These are phyloP conservation scores for Caenorhabditis sp. DNA, from an alignment of 2,888 invertebrate species.

Conservation along the genomic window DNA sequence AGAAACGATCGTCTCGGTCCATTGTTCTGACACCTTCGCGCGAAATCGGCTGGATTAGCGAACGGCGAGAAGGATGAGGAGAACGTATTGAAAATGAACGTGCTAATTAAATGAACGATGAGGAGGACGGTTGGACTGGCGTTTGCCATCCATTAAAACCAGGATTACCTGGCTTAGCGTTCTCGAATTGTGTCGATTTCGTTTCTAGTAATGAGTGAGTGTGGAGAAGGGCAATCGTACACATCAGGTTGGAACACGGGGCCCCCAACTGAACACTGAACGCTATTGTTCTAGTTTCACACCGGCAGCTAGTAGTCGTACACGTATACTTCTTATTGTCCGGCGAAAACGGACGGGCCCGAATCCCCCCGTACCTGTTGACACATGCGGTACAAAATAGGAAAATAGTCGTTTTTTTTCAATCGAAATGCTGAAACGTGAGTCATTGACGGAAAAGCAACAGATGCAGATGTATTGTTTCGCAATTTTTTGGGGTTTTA, in stretches of 20 bases:
- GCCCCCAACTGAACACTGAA: constrained; percentile 1
- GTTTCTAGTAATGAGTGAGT: not conserved
- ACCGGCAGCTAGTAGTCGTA: constrained; percentile 48
- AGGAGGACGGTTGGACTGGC: constrained; percentile 1
- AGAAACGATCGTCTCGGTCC: constrained; percentile 37
- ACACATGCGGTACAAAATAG: not conserved
- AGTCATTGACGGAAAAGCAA: constrained; percentile 15
- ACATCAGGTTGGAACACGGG: constrained; percentile 36
- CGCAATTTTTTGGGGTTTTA: constrained; percentile 4
- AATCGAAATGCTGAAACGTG: constrained; percentile 16
- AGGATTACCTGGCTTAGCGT: constrained; percentile 64
- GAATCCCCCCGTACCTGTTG: constrained; percentile 32
- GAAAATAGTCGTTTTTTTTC: constrained; percentile 9
- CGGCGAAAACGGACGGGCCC: constrained; percentile 41
- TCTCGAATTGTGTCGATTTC: constrained; percentile 51
- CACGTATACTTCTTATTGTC: constrained; percentile 47
- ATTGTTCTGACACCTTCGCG: constrained; percentile 55
- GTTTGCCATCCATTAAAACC: constrained; percentile 42
- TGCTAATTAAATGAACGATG: constrained; percentile 63
- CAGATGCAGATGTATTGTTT: constrained; percentile 12
- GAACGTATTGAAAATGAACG: constrained; percentile 55
- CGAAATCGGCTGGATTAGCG: constrained; percentile 61
- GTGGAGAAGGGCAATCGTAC: constrained; percentile 35
- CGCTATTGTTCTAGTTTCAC: constrained; percentile 51
- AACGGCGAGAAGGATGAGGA: not conserved